Percentiles rank a stretch among this genome's conserved stretches.
phyloP scores from a whole-genome alignment of 2,888 invertebrate genomes.

The Machimus atricapillus region DNA sequence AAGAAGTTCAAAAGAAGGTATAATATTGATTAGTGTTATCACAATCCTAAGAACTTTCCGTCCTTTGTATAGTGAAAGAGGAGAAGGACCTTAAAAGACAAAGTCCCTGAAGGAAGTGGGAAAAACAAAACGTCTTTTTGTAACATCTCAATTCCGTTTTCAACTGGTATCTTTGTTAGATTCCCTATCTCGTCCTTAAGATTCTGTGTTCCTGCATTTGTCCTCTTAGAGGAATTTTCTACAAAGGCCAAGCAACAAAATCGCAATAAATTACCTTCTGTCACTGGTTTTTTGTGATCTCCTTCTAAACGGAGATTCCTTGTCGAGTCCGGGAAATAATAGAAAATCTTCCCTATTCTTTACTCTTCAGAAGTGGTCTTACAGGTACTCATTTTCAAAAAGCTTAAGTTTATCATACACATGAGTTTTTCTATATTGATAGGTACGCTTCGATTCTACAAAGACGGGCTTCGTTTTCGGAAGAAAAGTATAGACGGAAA shows the following conservation, averaged over 20 bases:
- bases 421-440: neutral
- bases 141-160: neutral
- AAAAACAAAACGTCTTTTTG: neutral
- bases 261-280: constrained; percentile 20
- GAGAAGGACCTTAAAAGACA: neutral
- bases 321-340: neutral
- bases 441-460: neutral
- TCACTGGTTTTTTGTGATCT: neutral
- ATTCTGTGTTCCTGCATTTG: neutral
- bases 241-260: neutral
- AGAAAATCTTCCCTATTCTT: neutral
- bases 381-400: neutral
- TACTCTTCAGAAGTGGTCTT: neutral
- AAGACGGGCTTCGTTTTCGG: neutral
- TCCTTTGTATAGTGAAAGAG: neutral
- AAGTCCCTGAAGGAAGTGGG: neutral
- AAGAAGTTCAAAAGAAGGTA: neutral
- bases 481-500: neutral
- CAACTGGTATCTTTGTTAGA: neutral
- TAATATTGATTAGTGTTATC: neutral
- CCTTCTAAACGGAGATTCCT: neutral
- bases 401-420: neutral
- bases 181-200: neutral
- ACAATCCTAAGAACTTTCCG: neutral
- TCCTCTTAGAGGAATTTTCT: neutral